Base-by-base conservation (phyloP, 2,888 invertebrate species). In the Gandaritis pyraliata region DNA sequence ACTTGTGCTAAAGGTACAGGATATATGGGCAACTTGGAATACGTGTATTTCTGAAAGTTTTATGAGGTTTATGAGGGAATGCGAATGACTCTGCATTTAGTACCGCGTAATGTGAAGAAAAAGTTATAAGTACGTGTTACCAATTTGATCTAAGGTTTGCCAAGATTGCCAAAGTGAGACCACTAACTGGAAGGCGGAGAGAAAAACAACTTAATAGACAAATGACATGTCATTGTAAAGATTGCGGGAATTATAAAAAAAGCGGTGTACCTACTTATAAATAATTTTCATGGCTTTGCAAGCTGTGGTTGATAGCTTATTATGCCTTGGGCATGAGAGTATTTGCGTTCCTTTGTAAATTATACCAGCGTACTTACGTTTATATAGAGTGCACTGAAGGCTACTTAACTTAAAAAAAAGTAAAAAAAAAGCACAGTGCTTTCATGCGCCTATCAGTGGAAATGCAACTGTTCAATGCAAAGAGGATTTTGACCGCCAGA, bases 21-120 rank as follows among this genome's bases (percentile, higher is more conserved):
- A 41, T 46, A 49, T 47, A 59, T 49, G 46, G 50, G n/a, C 18
- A 29, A 46, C 46, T 55, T 46, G 30, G 36, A 18, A 56, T 52
- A 48, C 29, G 58, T 41, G 56, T 59, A 56, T 59, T 56, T 56
- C 23, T 64, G 30, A 43, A 64, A 64, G 18, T 64, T 64, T 64
- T 59, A 64, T 56, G 56, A 59, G 64, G 51, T 49, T 52, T 23
- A 51, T 33, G 45, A 38, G 39, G 16, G 38, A 47, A 53, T 38
- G 55, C 47, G 49, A 49, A 13, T 39, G 52, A 29, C 23, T 51
- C n/a, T 50, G 39, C 36, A 38, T 60, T 49, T 30, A 47, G 45
- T 30, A 58, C n/a, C 30, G 12, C 36, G 45, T 16, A 18, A 43
- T 43, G 52, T 46, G 36, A 45, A 46, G 23, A 58, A 51, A 23